Base-by-base conservation (phyloP, 2,888 invertebrate genomes). In the Antitype chi region DNA sequence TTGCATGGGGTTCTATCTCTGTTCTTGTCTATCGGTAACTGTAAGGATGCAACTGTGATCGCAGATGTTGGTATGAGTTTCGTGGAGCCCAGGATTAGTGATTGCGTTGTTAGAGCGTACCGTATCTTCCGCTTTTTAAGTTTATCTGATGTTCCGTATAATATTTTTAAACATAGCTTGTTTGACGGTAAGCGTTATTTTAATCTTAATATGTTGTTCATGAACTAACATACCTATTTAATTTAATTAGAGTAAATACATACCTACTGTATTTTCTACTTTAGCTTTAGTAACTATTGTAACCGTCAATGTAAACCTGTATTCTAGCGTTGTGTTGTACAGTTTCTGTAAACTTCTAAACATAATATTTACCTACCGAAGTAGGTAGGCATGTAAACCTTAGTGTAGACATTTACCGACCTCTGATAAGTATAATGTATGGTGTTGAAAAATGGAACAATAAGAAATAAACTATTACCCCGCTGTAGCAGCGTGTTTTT, bases 401-500 rank as follows among this genome's bases (percentile, higher is more conserved):
- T 70, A 78, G 28, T 25, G 20, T 73, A 74, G 73, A 55, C 23
- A 57, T 77, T 70, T 78, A 79, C 47, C 8, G 28, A 74, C 23
- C 74, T 83, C 70, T 74, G 43, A 62, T 79, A 32, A 32, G 38
- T 38, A 79, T 73, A 83, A 73, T 79, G 62, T 78, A 79, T 74
- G 57, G 20, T 82, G 70, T 83, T 83, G 20, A 83, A 78, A 81
- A 69, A 64, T 68, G 73, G 49, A 76, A 81, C 49, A 68, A 59
- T 68, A 80, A 67, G 52, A 63, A 81, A 82, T 82, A 82, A 84
- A 82, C 53, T 59, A 66, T 72, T 55, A 57, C 68, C 78, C 73
- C 17, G 62, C 66, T 70, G 67, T 67, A 66, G 62, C 25, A 64
- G 25, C 15, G 64, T 82, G 64, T 78, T 78, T 82, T 71, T 82